Evolutionary conservation across 2,888 invertebrate species (phyloP).

Genomic region (Tenthredo livida): DNA sequence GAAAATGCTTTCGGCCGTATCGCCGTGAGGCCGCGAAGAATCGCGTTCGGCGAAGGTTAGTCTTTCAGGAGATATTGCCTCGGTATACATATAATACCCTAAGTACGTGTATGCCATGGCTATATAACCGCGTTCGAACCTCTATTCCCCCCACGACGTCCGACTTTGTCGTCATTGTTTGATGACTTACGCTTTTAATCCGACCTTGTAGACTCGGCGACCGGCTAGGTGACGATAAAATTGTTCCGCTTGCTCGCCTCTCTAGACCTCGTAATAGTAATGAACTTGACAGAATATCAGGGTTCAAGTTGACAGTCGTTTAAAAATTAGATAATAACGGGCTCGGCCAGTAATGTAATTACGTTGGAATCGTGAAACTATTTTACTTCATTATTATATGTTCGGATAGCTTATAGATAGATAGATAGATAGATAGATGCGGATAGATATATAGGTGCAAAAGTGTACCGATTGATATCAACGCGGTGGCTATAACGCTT

Average conservation of each 20-base stretch:
- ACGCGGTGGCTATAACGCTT: not conserved
- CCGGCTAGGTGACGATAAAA: not conserved
- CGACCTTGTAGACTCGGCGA: not conserved
- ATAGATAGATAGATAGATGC: not conserved
- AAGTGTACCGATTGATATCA: not conserved
- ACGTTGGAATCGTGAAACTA: not conserved
- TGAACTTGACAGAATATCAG: not conserved
- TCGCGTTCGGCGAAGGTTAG: constrained; percentile 12
- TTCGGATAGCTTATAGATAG: not conserved
- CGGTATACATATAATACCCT: constrained; percentile 11
- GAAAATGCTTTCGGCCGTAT: constrained; percentile 77
- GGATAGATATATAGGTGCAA: not conserved
- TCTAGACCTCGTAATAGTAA: not conserved
- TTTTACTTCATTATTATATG: not conserved
- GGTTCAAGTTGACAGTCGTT: not conserved
- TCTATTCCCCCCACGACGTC: not conserved
- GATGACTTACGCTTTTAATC: not conserved
- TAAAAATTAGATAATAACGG: not conserved
- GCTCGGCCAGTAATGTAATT: not conserved
- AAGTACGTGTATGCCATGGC: not conserved
- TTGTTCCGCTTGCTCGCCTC: not conserved
- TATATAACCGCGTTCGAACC: not conserved
- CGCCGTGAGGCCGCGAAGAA: constrained; percentile 59
- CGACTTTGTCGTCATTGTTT: not conserved
- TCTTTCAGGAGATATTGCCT: constrained; percentile 44